Base-by-base conservation (phyloP, 2,113 vertebrate species). In the Passer montanus region DNA sequence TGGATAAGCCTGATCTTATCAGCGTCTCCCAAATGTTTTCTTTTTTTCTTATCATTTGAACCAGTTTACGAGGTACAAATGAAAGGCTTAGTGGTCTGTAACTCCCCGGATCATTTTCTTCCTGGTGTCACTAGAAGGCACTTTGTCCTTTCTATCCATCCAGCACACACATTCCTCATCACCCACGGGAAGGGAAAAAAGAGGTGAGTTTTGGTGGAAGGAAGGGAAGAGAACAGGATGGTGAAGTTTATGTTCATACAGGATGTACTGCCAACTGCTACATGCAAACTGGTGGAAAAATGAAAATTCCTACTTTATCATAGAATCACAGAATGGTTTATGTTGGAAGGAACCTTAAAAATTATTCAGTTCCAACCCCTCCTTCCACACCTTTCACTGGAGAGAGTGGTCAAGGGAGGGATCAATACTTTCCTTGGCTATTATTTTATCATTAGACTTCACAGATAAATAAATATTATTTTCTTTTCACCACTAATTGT, bases 1-100 rank as follows among this genome's bases (percentile, higher is more conserved):
- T 73, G 93, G 91, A 96, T 96, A 96, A 95, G 81, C 74, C 84
- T 89, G 96, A 97, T 96, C 59, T 90, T 96, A 95, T 97, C 95
- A 80, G 43, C 30, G 66, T 24, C 84, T 87, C 82, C 87, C 84
- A 95, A 89, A 95, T 90, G 84, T 91, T 94, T 83, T 56, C 79
- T 50, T 76, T 87, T 44, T 60, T 76, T n/a, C 84, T 97, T 95
- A 94, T 94, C 85, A 78, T 77, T 90, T 67, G 75, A 94, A 92
- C 93, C 82, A 91, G 79, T 96, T 94, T 96, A 96, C 17, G n/a
- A 93, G 84, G 76, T 91, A 81, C 68, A 93, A 93, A 92, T 90
- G 79, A 91, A 94, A 96, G 75, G 64, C 68, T 94, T 78, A 70
- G 79, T 43, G 26, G 68, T 77, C 82, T 63, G 19, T 95, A 95